Evolutionary conservation across 2,888 invertebrate species (phyloP), one percentile per base, ranked within the genome.

Genomic region (Lasioglossum figueresi): DNA sequence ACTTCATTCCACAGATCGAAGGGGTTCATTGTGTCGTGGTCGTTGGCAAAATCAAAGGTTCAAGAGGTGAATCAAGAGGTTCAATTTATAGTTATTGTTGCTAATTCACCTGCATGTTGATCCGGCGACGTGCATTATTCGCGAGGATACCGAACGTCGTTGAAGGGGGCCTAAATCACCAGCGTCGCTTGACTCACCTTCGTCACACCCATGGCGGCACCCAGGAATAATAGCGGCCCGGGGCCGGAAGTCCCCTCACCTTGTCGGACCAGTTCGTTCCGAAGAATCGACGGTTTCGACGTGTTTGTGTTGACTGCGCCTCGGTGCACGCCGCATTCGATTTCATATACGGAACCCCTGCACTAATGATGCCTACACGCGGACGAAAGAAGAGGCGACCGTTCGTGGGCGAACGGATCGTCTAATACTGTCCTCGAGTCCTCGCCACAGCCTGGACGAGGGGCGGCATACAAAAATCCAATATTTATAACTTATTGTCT

Each of bases 401-500:
- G 92, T 83, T 92, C 94, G 94, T 94, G 94, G 95, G 94, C 95
- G 95, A 94, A 88, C 87, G 88, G 89, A 88, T 91, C 92, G 91
- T 94, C 94, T 93, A 94, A 94, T 93, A 89, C 92, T 83, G 59
- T 40, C 34, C 59, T 76, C 73, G 76, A 52, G 23, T 56, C 43
- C 63, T 63, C 14, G 19, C 4, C 86, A 86, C 56, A 31, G 76
- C 68, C 70, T 63, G 88, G 23, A 40, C 14, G 80, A 84, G 79
- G 88, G 85, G 84, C 85, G 89, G 84, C 72, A 37, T 71, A 56
- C 31, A 43, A 48, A 76, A 80, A 76, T 93, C 93, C 92, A 94
- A 94, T 94, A 95, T 95, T 94, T 94, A 94, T 94, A 94, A 94
- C 93, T 93, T 94, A 94, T 94, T 94, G 94, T 94, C 91, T 93